A percentile compares a stretch with the other conserved stretches of the same genome.
These are phyloP conservation scores for Columba livia DNA, from an alignment of 2,113 vertebrate species.

Conservation along the genomic window DNA sequence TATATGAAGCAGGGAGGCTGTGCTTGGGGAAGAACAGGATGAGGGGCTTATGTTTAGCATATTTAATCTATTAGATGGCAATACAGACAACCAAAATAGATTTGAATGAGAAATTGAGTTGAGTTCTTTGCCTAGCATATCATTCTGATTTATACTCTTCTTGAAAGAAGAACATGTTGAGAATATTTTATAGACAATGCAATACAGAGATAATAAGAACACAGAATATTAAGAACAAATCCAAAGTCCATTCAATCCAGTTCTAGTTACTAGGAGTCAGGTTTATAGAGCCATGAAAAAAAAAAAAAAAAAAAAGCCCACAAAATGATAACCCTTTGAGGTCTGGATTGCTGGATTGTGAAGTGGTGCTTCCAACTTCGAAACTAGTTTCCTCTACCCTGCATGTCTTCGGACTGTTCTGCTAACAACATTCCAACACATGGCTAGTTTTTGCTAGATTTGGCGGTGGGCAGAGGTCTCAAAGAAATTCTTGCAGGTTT, in stretches of 20 bases:
- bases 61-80: conserved; percentile 64
- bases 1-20: background rate
- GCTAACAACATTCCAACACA: background rate
- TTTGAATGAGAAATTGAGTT: conserved; percentile 18
- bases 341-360: background rate
- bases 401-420: background rate
- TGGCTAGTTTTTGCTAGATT: background rate
- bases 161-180: conserved; percentile 1
- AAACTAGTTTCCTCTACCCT: background rate
- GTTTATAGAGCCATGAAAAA: background rate
- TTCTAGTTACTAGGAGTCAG: background rate
- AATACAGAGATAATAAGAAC: background rate
- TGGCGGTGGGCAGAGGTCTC: background rate
- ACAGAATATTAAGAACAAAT: background rate
- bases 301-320: background rate
- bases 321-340: background rate
- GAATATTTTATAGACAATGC: background rate
- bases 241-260: background rate
- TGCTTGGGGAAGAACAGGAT: background rate
- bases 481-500: background rate
- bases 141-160: background rate
- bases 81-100: conserved; percentile 50
- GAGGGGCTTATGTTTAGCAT: conserved; percentile 17
- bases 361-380: background rate
- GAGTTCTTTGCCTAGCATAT: background rate